Percentiles rank a stretch among this genome's conserved stretches.
phyloP scores from a whole-genome alignment of 2,113 vertebrate species.

The Cynocephalus volans region DNA sequence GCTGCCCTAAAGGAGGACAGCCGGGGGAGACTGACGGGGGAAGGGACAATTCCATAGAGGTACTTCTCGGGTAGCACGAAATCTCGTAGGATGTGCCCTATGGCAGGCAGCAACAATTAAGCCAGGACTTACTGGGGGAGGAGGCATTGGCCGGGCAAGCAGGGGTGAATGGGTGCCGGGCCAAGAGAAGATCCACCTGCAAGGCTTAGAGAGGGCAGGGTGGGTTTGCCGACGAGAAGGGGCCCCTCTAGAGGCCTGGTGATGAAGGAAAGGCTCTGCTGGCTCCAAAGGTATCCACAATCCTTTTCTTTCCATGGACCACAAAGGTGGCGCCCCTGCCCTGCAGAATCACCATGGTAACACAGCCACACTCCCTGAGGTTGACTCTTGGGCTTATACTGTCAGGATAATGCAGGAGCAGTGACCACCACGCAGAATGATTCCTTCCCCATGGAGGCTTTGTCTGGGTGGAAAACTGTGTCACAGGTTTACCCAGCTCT shows the following conservation, averaged over 20 bases:
- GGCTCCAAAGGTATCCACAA: neutral
- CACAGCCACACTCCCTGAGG: fast-evolving
- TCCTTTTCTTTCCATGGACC: neutral
- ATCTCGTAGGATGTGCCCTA: neutral
- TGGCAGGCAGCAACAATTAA: fast-evolving
- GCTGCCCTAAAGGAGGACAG: fast-evolving
- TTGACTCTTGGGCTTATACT: neutral
- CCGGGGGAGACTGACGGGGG: neutral
- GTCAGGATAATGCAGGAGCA: fast-evolving
- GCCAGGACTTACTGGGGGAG: fast-evolving
- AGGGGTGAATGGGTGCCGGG: neutral
- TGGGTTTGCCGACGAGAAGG: neutral
- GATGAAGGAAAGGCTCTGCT: neutral
- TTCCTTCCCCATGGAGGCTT: neutral
- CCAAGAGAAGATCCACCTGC: no score
- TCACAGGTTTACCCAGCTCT: neutral
- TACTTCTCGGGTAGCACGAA: fast-evolving
- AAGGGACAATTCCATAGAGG: neutral
- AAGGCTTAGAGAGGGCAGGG: neutral
- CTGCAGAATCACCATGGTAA: neutral
- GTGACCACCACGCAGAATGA: fast-evolving
- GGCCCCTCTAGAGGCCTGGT: neutral
- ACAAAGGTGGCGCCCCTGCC: neutral
- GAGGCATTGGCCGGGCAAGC: fast-evolving
- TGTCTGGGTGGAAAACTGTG: neutral